Conservation (phyloP, 2,797 vertebrate species). For the Fundulus diaphanus region DNA sequence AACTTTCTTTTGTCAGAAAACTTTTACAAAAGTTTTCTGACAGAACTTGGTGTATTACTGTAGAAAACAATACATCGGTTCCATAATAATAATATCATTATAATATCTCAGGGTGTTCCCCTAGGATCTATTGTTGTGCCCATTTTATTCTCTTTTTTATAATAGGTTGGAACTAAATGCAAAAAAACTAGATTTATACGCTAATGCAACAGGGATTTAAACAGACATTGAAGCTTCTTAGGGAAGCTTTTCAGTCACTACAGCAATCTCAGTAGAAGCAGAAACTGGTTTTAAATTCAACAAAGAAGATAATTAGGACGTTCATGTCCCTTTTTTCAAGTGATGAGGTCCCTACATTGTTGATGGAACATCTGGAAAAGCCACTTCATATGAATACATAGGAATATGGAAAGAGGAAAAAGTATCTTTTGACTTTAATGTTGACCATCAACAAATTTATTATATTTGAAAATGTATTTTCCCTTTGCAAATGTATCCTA, state of each 20-base stretch:
- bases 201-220: neutral
- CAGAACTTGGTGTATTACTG: neutral
- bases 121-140: neutral
- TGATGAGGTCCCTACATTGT: neutral
- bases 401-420: neutral
- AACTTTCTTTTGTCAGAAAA: too few species aligned
- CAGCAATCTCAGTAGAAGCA: neutral
- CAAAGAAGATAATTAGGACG: neutral
- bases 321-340: neutral
- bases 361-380: neutral
- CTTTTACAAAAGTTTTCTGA: neutral
- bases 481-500: neutral
- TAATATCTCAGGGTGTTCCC: neutral
- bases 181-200: neutral
- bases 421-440: neutral
- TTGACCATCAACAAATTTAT: neutral
- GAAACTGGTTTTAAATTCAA: neutral
- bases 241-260: neutral
- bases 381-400: neutral
- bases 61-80: neutral
- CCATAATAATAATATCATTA: too few species aligned
- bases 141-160: neutral
- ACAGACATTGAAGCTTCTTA: neutral
- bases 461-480: neutral
- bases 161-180: neutral